Conservation (phyloP, 2,888 invertebrate species). For the Pachymerium ferrugineum region DNA sequence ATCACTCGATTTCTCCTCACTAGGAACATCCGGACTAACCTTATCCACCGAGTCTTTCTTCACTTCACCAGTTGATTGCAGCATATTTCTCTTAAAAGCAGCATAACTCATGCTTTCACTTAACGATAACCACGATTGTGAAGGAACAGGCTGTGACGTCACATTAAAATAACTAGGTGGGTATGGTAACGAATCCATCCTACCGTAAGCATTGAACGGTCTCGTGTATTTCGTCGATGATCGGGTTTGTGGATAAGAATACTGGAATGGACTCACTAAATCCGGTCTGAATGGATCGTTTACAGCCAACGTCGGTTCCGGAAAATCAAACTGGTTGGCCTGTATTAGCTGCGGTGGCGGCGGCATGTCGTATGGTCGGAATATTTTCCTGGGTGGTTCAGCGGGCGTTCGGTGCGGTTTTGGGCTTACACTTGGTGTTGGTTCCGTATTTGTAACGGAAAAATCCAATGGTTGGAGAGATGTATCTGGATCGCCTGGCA, state of each 20-base stretch:
- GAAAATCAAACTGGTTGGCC: neutral
- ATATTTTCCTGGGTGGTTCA: neutral
- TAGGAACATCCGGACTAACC: neutral
- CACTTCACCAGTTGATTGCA: neutral
- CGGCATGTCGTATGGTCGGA: neutral
- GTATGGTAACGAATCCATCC: conserved; percentile 60
- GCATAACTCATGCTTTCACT: neutral
- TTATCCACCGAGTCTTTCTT: neutral
- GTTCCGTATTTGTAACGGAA: neutral
- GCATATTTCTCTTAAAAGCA: neutral
- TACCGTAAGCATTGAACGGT: conserved; percentile 59
- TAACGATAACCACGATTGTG: neutral
- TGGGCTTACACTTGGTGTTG: neutral
- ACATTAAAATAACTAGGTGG: conserved; percentile 46
- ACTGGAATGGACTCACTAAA: neutral
- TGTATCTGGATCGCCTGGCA: too few species aligned
- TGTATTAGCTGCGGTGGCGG: neutral
- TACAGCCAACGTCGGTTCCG: neutral
- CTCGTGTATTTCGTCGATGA: conserved; percentile 39
- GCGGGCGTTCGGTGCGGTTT: neutral
- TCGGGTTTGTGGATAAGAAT: neutral
- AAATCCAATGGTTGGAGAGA: neutral
- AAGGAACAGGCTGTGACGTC: neutral
- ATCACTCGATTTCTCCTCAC: neutral
- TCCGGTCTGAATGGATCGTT: neutral